phyloP scores from a whole-genome alignment of 2,797 vertebrate genomes.

The Crax fasciolata region DNA sequence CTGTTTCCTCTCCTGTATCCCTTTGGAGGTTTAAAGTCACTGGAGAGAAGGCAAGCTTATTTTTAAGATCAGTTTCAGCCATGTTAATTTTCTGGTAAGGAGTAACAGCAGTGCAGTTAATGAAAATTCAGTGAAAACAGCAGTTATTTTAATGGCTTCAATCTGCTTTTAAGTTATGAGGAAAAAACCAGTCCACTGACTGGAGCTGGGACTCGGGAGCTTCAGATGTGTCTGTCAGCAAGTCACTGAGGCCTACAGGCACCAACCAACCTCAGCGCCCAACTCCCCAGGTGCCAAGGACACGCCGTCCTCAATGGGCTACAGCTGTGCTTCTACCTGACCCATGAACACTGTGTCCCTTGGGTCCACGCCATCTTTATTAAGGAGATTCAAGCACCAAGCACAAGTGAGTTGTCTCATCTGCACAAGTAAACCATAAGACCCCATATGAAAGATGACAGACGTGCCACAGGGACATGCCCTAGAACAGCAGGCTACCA shows the following conservation, averaged over 20 bases:
- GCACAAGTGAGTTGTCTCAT: neutral
- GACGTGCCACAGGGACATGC: neutral
- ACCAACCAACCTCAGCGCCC: neutral
- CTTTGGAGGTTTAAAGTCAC: neutral
- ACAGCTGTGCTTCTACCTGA: neutral
- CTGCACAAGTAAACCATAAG: accelerated
- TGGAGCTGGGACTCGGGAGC: neutral
- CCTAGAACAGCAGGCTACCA: neutral
- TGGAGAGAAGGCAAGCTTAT: neutral
- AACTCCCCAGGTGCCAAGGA: neutral
- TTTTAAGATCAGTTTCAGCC: neutral
- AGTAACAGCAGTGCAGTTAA: neutral
- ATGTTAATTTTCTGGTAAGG: neutral
- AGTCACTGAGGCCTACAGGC: neutral
- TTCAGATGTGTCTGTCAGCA: neutral
- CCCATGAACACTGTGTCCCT: neutral
- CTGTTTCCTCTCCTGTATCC: neutral
- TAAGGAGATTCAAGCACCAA: neutral
- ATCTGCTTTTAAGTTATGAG: neutral
- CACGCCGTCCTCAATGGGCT: neutral
- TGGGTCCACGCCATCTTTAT: neutral
- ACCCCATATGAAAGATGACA: neutral
- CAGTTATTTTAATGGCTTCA: neutral
- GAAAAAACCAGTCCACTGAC: neutral
- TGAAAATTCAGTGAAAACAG: neutral